Conservation (phyloP, 2,888 invertebrate species). For the Meloe dianella region DNA sequence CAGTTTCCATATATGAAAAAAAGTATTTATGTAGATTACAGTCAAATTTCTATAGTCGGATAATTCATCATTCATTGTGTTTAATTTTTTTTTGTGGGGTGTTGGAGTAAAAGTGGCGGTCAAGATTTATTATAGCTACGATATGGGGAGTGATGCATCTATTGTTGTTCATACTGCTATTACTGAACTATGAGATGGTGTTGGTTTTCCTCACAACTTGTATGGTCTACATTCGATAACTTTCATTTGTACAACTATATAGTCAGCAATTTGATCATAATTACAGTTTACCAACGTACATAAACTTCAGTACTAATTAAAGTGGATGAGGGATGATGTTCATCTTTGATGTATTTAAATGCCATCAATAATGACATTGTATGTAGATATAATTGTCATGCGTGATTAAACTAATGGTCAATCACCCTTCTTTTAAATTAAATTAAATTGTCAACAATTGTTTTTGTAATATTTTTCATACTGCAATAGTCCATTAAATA, state of each 20-base stretch:
- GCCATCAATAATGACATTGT: conserved; percentile 30
- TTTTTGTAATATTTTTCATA: conserved; percentile 23
- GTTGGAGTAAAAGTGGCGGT: not conserved
- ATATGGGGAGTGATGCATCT: not conserved
- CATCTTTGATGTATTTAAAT: conserved; percentile 13
- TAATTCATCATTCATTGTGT: conserved; percentile 17
- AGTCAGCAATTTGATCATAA: not conserved
- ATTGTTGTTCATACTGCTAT: not conserved
- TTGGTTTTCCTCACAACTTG: not conserved
- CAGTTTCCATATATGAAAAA: not conserved
- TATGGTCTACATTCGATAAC: not conserved
- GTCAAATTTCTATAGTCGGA: conserved; percentile 7
- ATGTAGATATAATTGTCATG: conserved; percentile 38
- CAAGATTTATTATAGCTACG: conserved; percentile 7
- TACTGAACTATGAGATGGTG: not conserved
- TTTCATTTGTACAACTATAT: not conserved
- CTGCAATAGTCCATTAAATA: conserved; percentile 36
- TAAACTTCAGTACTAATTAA: conserved; percentile 1
- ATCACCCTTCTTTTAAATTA: conserved; percentile 25
- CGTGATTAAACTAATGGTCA: no score
- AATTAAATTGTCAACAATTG: no score
- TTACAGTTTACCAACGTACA: not conserved
- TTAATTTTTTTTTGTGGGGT: conserved; percentile 1
- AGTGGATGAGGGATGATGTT: conserved; percentile 12
- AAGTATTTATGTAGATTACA: not conserved